Evolutionary conservation across 1,140 invertebrate genomes (phyloP).

Genomic region (Diuraphis noxia): DNA sequence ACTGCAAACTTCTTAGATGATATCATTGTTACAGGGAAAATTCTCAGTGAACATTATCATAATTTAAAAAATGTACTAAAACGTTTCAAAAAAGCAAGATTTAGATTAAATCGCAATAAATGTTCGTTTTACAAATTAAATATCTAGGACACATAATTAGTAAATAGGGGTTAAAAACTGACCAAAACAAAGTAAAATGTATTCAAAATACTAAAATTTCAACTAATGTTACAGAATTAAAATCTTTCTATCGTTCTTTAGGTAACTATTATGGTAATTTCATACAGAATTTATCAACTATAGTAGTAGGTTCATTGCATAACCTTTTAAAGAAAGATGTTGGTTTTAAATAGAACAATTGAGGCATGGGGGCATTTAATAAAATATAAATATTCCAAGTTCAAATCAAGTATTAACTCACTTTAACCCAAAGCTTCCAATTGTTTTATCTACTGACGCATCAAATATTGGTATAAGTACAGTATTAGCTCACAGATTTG

Average conservation of each 20-base stretch:
- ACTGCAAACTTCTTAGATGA: background rate
- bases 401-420: background rate
- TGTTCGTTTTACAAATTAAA: background rate
- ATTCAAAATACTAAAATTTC: background rate
- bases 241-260: background rate
- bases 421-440: background rate
- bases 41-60: background rate
- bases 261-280: background rate
- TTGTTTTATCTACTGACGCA: background rate
- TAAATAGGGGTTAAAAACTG: background rate
- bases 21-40: background rate
- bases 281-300: background rate
- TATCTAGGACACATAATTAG: background rate
- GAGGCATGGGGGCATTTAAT: background rate
- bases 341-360: background rate
- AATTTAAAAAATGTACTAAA: background rate
- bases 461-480: conserved; percentile 25
- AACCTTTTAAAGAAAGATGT: background rate
- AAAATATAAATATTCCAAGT: background rate
- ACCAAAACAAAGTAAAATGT: background rate
- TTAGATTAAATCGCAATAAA: background rate
- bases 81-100: background rate
- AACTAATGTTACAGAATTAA: background rate
- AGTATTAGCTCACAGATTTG: conserved; percentile 55
- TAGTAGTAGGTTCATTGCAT: background rate